Evolutionary conservation across 1,140 invertebrate species (phyloP).

Genomic region (Lepeophtheirus salmonis): DNA sequence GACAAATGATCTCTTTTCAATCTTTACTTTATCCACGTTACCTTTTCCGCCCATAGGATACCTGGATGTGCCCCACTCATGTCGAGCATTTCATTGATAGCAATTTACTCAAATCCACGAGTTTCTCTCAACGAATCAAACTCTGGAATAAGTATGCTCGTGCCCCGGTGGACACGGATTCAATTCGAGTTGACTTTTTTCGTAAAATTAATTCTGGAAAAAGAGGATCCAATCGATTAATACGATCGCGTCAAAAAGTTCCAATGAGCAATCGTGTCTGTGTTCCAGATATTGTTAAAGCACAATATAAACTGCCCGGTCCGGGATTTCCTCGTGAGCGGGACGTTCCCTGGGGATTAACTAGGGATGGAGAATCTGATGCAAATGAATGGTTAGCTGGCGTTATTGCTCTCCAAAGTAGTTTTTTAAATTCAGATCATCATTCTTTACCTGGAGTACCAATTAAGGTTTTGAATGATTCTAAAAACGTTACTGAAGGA

Average conservation of each 20-base stretch:
- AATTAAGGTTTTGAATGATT: no score
- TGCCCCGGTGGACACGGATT: slow-evolving; percentile 57
- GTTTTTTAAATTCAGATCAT: no score
- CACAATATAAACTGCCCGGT: slow-evolving; percentile 17
- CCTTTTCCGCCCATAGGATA: slow-evolving; percentile 23
- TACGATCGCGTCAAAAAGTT: background rate
- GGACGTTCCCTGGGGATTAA: background rate
- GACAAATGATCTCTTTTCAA: background rate
- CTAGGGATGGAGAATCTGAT: background rate
- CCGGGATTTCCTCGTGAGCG: background rate
- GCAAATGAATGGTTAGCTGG: slow-evolving; percentile 7
- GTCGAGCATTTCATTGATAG: slow-evolving; percentile 67
- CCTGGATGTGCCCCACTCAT: slow-evolving; percentile 94
- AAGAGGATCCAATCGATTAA: background rate
- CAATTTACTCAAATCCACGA: slow-evolving; percentile 53
- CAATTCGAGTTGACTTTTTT: slow-evolving; percentile 63
- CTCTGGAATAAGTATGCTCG: slow-evolving; percentile 59
- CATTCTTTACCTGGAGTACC: no score
- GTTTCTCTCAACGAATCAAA: slow-evolving; percentile 57
- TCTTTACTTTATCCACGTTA: background rate
- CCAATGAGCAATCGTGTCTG: slow-evolving; percentile 20
- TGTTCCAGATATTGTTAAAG: background rate
- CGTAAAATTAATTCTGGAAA: slow-evolving; percentile 31
- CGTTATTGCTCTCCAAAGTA: background rate
- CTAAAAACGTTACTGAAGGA: no score